Percentiles rank a stretch among this genome's conserved stretches.
These are phyloP conservation scores for Adela reaumurella DNA, from an alignment of 2,888 invertebrate genomes.

Conservation along the genomic window DNA sequence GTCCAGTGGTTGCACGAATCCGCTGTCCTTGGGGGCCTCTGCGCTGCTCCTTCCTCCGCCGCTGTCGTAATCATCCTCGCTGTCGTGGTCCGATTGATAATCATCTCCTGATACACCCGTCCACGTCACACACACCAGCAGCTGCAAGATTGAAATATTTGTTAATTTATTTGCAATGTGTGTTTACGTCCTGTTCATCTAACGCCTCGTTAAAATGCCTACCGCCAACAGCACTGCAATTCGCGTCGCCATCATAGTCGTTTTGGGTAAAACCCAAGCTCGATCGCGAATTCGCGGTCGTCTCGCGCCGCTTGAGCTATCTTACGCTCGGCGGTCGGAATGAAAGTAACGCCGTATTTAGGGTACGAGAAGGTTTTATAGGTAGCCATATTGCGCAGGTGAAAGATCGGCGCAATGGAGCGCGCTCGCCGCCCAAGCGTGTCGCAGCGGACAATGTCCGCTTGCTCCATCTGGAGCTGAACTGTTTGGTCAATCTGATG, in stretches of 20 bases:
- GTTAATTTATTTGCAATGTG: no score
- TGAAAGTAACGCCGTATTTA: conserved; percentile 52
- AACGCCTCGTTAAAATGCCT: conserved; percentile 13
- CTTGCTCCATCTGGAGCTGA: conserved; percentile 39
- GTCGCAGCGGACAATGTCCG: conserved; percentile 45
- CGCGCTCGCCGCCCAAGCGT: conserved; percentile 47
- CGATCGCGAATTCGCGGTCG: not conserved
- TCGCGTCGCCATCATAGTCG: conserved; percentile 18
- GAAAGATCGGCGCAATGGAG: conserved; percentile 51
- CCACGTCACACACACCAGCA: conserved; percentile 40
- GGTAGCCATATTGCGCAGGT: conserved; percentile 54
- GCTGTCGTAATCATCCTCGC: conserved; percentile 6
- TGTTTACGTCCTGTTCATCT: no score
- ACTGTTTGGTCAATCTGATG: conserved; percentile 15
- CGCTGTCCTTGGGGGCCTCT: conserved; percentile 21
- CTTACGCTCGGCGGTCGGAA: conserved; percentile 39
- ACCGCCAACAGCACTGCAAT: conserved; percentile 23
- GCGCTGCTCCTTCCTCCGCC: conserved; percentile 3
- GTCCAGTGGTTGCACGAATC: conserved; percentile 52
- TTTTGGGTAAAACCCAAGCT: not conserved
- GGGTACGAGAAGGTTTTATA: conserved; percentile 53
- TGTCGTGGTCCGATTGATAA: not conserved
- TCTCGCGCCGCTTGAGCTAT: conserved; percentile 20
- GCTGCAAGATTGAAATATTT: conserved; percentile 25
- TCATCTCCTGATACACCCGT: conserved; percentile 31